These are phyloP conservation scores for Myrmophylax atrothorax DNA, from an alignment of 2,113 vertebrate species.

Conservation along the genomic window DNA sequence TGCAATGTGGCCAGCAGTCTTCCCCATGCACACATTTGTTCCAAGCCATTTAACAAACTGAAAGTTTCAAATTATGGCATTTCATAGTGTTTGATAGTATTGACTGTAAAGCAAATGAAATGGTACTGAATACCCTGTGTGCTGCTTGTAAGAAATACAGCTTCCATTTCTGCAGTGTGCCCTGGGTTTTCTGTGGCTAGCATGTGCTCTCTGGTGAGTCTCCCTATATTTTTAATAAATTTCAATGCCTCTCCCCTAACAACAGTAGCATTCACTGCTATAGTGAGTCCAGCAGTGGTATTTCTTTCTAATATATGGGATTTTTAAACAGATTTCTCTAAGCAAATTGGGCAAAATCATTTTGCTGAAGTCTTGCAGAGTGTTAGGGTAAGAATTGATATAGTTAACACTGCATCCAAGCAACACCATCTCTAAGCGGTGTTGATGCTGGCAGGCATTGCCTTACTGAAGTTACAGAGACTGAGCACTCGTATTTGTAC, in stretches of 20 bases:
- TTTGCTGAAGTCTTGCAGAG: conserved; percentile 40
- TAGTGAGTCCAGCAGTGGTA: background rate
- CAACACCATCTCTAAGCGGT: conserved; percentile 47
- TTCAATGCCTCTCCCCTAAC: background rate
- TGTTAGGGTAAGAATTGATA: conserved; percentile 31
- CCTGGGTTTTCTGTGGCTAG: conserved; percentile 29
- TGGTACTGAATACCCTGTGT: conserved; percentile 32
- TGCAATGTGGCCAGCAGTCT: conserved; percentile 64
- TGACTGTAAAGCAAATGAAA: conserved; percentile 57
- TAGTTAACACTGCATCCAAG: conserved; percentile 31
- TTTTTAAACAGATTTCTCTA: conserved; percentile 47
- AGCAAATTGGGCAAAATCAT: conserved; percentile 34
- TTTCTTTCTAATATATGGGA: conserved; percentile 17
- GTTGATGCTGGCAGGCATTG: conserved; percentile 41
- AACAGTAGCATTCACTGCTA: background rate
- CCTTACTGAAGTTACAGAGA: conserved; percentile 43
- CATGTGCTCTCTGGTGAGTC: background rate
- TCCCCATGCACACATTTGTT: conserved; percentile 19
- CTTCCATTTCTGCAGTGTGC: conserved; percentile 30
- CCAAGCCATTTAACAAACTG: conserved; percentile 61
- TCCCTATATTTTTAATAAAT: background rate
- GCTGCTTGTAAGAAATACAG: conserved; percentile 47
- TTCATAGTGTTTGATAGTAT: conserved; percentile 41
- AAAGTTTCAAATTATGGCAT: conserved; percentile 54
- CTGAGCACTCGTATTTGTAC: conserved; percentile 36